A percentile compares a stretch with the other conserved stretches of the same genome.
These are phyloP conservation scores for Sminthurides aquaticus DNA, from an alignment of 2,888 invertebrate species.

Conservation along the genomic window DNA sequence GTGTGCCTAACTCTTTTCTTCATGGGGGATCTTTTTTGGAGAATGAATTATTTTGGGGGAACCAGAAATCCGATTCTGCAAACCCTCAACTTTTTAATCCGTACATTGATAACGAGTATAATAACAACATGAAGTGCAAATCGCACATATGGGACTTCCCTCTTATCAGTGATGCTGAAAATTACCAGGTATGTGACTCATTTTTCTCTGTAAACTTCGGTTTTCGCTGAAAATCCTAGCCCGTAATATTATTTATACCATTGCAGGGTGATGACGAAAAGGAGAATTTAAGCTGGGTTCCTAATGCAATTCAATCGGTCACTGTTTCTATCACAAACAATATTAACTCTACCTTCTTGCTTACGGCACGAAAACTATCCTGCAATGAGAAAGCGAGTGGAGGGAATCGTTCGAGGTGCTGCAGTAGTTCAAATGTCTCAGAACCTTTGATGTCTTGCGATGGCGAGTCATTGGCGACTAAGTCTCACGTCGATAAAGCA, in stretches of 20 bases:
- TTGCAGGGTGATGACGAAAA: slow-evolving; percentile 22
- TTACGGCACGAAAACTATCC: slow-evolving; percentile 9
- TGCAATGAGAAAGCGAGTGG: slow-evolving; percentile 10
- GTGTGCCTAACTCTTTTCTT: slow-evolving; percentile 16
- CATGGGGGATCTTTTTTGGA: slow-evolving; percentile 20
- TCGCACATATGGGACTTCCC: slow-evolving; percentile 20
- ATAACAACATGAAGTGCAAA: slow-evolving; percentile 19
- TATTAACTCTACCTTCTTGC: slow-evolving; percentile 12
- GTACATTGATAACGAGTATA: slow-evolving; percentile 17
- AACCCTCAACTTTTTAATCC: slow-evolving; percentile 11
- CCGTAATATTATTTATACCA: not conserved
- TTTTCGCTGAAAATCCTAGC: not conserved
- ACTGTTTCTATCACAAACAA: slow-evolving; percentile 15
- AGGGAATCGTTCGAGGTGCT: slow-evolving; percentile 2
- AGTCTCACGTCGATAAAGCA: not conserved
- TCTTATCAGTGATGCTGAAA: slow-evolving; percentile 16
- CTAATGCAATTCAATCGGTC: slow-evolving; percentile 15
- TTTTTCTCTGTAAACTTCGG: not conserved
- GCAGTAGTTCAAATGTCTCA: slow-evolving; percentile 9
- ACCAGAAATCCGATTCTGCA: slow-evolving; percentile 14
- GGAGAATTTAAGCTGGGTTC: slow-evolving; percentile 19
- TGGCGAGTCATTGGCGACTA: not conserved
- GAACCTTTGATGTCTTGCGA: not conserved
- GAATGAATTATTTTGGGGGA: slow-evolving; percentile 18
- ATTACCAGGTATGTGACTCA: slow-evolving; percentile 15